Conservation (phyloP, 2,113 vertebrate species). For the Chaetops frenatus region DNA sequence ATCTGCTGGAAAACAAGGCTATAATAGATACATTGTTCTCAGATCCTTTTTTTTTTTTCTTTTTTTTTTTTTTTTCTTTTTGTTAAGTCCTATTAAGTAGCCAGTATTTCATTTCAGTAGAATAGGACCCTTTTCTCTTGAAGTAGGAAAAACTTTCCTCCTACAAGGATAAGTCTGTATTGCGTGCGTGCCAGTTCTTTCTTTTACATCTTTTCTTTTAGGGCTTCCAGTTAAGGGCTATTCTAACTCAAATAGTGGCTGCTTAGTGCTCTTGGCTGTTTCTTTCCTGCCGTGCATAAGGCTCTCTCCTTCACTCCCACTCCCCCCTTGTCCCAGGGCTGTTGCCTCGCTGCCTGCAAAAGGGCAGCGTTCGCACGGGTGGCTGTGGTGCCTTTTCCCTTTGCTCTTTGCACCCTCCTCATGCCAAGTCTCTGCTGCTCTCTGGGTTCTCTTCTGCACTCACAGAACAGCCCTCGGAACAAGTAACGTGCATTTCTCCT, state of each 20-base stretch:
- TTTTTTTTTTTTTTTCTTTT: conserved; percentile 28
- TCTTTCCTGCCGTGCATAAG: not conserved
- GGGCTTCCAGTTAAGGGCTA: not conserved
- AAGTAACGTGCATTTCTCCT: not conserved
- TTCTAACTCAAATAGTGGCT: not conserved
- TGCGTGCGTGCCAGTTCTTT: not conserved
- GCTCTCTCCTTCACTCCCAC: not conserved
- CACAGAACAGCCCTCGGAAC: not conserved
- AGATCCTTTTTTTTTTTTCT: not conserved
- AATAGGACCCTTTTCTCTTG: conserved; percentile 43
- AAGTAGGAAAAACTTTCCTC: conserved; percentile 19
- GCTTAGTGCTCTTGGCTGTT: not conserved
- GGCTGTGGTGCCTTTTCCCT: not conserved
- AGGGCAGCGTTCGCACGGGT: fast-evolving
- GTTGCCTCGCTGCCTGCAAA: not conserved
- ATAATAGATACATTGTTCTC: conserved; percentile 65
- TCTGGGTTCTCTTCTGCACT: not conserved
- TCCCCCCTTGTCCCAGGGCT: fast-evolving
- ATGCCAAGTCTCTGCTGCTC: not conserved
- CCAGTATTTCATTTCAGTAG: conserved; percentile 27
- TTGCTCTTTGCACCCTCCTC: fast-evolving
- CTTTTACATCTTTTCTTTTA: not conserved
- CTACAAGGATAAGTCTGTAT: not conserved
- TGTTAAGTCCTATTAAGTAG: conserved; percentile 31
- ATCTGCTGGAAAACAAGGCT: conserved; percentile 62